These are phyloP conservation scores for Drosophila limbata DNA, from an alignment of 2,888 invertebrate genomes.

Conservation along the genomic window DNA sequence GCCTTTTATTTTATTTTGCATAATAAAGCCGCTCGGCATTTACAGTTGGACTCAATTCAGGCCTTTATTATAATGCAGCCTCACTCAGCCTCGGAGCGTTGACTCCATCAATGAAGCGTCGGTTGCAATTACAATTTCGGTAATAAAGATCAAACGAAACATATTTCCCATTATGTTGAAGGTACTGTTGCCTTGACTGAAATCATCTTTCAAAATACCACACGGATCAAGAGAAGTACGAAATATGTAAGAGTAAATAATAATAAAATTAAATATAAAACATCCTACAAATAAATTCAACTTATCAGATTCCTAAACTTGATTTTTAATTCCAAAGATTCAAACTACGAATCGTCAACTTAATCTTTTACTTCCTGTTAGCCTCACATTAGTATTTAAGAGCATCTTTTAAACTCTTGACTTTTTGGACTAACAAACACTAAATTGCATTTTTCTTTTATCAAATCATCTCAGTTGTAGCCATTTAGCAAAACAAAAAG, in stretches of 20 bases:
- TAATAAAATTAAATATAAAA: neutral
- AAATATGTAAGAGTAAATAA: neutral
- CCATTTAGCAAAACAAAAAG: neutral
- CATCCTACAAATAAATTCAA: neutral
- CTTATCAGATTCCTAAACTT: neutral
- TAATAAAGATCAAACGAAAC: neutral
- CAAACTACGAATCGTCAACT: too few relatives aligned
- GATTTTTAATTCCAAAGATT: too few relatives aligned
- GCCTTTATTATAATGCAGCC: conserved; percentile 12
- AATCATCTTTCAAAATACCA: too few relatives aligned
- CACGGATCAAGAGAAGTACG: too few relatives aligned
- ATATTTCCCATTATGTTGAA: neutral
- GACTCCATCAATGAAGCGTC: neutral
- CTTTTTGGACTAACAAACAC: neutral
- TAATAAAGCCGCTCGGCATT: conserved; percentile 30
- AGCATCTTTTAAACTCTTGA: neutral
- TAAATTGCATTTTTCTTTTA: conserved; percentile 2
- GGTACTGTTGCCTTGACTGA: too few relatives aligned
- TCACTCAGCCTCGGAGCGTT: neutral
- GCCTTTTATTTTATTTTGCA: conserved; percentile 35
- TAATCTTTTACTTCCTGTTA: too few relatives aligned
- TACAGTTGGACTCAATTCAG: conserved; percentile 23
- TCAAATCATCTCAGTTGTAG: neutral
- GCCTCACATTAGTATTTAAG: conserved; percentile 8
- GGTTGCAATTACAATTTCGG: neutral